These are phyloP conservation scores for Mormyrus lacerda DNA, from an alignment of 2,113 vertebrate genomes.

Conservation along the genomic window DNA sequence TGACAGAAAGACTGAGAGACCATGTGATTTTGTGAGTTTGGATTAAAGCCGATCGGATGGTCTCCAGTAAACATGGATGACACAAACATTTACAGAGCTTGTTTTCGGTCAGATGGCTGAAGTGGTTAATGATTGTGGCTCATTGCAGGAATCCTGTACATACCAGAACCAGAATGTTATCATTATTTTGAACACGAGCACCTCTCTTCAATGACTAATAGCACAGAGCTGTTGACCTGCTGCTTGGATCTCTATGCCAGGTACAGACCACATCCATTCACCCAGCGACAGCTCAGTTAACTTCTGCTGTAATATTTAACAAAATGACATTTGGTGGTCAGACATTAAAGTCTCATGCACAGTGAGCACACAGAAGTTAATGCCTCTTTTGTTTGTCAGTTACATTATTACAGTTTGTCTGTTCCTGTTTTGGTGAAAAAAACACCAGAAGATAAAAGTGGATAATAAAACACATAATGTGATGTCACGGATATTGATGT, in stretches of 20 bases:
- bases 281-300: not conserved
- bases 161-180: conserved; percentile 54
- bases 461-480: not conserved
- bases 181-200: conserved; percentile 46
- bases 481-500: not conserved
- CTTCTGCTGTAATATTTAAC: not conserved
- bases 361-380: not conserved
- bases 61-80: not conserved
- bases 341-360: not conserved
- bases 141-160: conserved; percentile 65
- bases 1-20: not conserved
- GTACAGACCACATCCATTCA: conserved; percentile 43
- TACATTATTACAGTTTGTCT: not conserved
- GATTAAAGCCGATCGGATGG: not conserved
- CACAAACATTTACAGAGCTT: not conserved
- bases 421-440: not conserved
- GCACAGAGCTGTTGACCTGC: conserved; percentile 55
- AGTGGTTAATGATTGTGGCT: not conserved
- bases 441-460: not conserved
- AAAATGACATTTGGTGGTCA: not conserved
- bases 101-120: not conserved
- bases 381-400: not conserved
- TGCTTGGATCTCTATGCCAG: conserved; percentile 64
- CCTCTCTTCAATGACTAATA: conserved; percentile 43
- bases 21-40: not conserved